Percentiles rank a stretch among this genome's conserved stretches.
Conservation (phyloP, 2,797 vertebrate genomes). For the Eutrigla gurnardus region DNA sequence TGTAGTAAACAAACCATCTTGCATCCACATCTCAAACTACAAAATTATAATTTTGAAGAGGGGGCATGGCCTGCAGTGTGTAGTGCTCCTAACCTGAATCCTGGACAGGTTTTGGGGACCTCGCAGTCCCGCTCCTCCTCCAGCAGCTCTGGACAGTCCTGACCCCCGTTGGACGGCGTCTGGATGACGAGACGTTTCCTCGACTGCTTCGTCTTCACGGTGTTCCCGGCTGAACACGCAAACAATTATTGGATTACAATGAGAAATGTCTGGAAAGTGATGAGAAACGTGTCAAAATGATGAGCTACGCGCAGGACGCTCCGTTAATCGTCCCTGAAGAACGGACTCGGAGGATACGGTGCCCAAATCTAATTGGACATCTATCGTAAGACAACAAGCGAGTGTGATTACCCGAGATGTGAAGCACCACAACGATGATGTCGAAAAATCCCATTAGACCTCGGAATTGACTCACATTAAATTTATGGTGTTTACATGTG, state of each 20-base stretch:
- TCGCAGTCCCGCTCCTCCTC: conserved; percentile 93
- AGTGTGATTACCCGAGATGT: conserved; percentile 32
- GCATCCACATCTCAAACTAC: too few relatives aligned
- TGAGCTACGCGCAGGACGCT: conserved; percentile 17
- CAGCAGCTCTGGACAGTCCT: conserved; percentile 91
- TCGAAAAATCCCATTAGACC: conserved; percentile 45
- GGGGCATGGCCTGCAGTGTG: too few relatives aligned
- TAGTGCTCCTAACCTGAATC: conserved; percentile 87
- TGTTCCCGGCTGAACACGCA: conserved; percentile 69
- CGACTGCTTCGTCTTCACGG: conserved; percentile 86
- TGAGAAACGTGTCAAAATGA: conserved; percentile 48
- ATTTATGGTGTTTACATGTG: conserved; percentile 50
- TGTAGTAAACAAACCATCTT: too few relatives aligned
- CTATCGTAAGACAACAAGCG: conserved; percentile 6
- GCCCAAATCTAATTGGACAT: conserved; percentile 51
- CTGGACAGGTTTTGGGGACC: conserved; percentile 84
- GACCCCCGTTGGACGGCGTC: conserved; percentile 91
- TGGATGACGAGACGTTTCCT: conserved; percentile 92
- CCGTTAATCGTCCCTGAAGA: conserved; percentile 38
- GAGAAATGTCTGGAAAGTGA: conserved; percentile 26
- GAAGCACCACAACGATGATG: conserved; percentile 41
- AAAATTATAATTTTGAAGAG: too few relatives aligned
- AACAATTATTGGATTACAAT: conserved; percentile 36
- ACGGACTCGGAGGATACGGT: conserved; percentile 12
- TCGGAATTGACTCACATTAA: conserved; percentile 36